These are phyloP conservation scores for Tachycineta bicolor DNA, from an alignment of 2,113 vertebrate species.

Conservation along the genomic window DNA sequence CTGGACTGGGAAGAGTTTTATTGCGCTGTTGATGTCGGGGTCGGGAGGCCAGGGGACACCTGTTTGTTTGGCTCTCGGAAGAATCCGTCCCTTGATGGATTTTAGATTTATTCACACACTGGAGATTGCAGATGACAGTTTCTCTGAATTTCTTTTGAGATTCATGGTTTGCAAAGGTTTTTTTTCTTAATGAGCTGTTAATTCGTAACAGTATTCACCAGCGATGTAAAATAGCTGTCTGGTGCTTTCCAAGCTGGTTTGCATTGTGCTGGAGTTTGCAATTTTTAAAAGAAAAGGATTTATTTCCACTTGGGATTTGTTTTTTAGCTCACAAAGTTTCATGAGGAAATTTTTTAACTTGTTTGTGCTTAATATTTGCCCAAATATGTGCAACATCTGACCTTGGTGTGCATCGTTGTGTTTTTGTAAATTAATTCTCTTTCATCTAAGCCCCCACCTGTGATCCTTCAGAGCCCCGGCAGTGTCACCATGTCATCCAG, in stretches of 20 bases:
- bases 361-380: background rate
- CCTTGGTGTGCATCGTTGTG: background rate
- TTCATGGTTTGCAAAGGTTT: slow-evolving; percentile 56
- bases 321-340: slow-evolving; percentile 9
- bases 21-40: slow-evolving; percentile 26
- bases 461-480: background rate
- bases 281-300: slow-evolving; percentile 10
- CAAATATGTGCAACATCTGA: background rate
- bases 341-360: background rate
- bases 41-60: slow-evolving; percentile 63
- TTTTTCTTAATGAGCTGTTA: slow-evolving; percentile 67
- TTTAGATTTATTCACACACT: slow-evolving; percentile 60
- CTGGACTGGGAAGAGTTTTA: slow-evolving; percentile 39
- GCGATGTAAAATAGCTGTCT: slow-evolving; percentile 32
- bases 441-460: no score
- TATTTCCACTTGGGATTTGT: slow-evolving; percentile 31
- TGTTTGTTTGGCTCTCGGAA: slow-evolving; percentile 30
- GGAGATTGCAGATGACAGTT: slow-evolving; percentile 55
- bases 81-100: slow-evolving; percentile 37
- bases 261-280: background rate
- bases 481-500: fast-evolving
- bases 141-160: slow-evolving; percentile 49
- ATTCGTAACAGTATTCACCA: slow-evolving; percentile 65
- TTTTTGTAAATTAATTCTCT: background rate
- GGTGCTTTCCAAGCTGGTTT: slow-evolving; percentile 43